A percentile compares a stretch with the other conserved stretches of the same genome.
Conservation (phyloP, 2,113 vertebrate genomes). For the Ornithorhynchus anatinus region DNA sequence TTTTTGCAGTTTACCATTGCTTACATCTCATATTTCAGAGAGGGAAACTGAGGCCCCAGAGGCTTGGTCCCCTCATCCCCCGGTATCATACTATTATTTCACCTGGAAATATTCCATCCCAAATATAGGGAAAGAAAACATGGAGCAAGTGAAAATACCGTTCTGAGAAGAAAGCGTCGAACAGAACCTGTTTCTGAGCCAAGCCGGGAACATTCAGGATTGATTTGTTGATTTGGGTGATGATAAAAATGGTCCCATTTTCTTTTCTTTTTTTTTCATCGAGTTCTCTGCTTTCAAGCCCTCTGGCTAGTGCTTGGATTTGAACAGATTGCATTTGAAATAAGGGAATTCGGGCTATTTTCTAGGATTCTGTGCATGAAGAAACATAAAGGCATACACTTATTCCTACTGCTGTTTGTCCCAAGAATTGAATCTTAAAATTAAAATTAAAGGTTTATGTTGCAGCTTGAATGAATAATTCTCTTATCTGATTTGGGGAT, state of each 20-base stretch:
- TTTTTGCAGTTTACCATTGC: no score
- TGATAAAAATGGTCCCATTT: not conserved
- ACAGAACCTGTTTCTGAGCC: not conserved
- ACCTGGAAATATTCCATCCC: not conserved
- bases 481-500: rapidly evolving
- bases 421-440: not conserved
- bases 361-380: not conserved
- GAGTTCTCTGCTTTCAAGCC: not conserved
- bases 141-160: not conserved
- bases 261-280: not conserved
- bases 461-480: not conserved
- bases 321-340: not conserved
- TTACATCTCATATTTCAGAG: no score
- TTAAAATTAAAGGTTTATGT: not conserved
- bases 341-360: not conserved
- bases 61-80: not conserved
- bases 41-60: not conserved
- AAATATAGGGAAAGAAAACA: not conserved
- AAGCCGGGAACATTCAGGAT: not conserved
- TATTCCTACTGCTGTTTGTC: not conserved
- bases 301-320: not conserved
- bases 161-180: not conserved
- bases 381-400: not conserved
- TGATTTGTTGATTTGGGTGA: not conserved
- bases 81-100: not conserved